These are phyloP conservation scores for Parauchenoglanis punctatus DNA, from an alignment of 2,797 vertebrate genomes.

Conservation along the genomic window DNA sequence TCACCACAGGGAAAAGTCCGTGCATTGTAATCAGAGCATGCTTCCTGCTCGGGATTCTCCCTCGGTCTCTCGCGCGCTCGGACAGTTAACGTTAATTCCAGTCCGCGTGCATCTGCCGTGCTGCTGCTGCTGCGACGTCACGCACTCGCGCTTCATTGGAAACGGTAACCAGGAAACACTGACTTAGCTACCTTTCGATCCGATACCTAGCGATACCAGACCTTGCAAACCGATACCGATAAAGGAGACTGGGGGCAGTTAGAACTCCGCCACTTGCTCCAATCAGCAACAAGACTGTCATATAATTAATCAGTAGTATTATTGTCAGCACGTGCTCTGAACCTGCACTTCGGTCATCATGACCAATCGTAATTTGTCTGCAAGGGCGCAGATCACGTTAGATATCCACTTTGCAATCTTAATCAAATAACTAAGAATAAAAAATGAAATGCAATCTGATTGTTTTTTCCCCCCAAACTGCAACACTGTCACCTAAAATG, in stretches of 20 bases:
- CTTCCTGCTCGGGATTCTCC: constrained; percentile 7
- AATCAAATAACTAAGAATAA: too few relatives aligned
- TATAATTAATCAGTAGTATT: background rate
- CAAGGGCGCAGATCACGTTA: too few relatives aligned
- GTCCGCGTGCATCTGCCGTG: background rate
- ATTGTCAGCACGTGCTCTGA: too few relatives aligned
- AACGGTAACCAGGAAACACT: constrained; percentile 23
- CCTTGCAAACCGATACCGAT: background rate
- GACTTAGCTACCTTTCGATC: background rate
- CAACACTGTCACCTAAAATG: too few relatives aligned
- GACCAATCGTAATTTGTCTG: too few relatives aligned
- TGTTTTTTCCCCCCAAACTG: too few relatives aligned
- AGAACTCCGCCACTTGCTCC: background rate
- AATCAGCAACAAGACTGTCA: background rate
- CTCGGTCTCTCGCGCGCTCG: constrained; percentile 12
- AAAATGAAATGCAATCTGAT: too few relatives aligned
- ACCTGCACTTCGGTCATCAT: too few relatives aligned
- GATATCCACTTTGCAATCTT: too few relatives aligned
- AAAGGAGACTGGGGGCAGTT: constrained; percentile 3
- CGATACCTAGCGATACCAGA: background rate
- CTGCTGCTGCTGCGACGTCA: constrained; percentile 17
- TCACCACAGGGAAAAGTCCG: background rate
- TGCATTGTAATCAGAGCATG: constrained; percentile 5
- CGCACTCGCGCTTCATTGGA: background rate
- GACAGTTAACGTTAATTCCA: constrained; percentile 7